Evolutionary conservation across 2,797 vertebrate species (phyloP), one percentile per base, ranked within the genome.

Genomic region (Distichodus sexfasciatus): DNA sequence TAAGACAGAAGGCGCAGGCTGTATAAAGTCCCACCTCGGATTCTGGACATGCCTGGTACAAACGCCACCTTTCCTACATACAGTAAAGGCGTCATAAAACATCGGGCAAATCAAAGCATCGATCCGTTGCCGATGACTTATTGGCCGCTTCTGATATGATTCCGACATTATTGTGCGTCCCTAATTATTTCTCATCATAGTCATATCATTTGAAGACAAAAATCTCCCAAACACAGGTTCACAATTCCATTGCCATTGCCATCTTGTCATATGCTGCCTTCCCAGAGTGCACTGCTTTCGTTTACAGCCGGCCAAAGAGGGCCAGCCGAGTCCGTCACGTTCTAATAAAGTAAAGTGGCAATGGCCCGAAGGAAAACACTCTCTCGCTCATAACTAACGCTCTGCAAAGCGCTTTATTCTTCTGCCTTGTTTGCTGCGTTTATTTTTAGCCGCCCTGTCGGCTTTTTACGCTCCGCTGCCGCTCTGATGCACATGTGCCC

Each of bases 361-460:
- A 66, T 66, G 24, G 71, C 46, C 40, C 53, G 70, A 57, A 72
- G 62, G 50, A 54, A 36, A 51, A 55, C 70, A 51, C 46, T 60
- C 70, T 51, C 46, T 60, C 70, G 35, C 38, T 66, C 63, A 66
- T 72, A 51, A 50, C 62, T 72, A 72, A 66, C 50, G 47, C 23
- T 79, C 23, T 67, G 46, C 50, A 50, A 36, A n/a, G 43, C 21
- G 63, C 63, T 76, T 74, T 35, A 41, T 65, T 71, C 64, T 76
- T 72, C 29, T 70, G 67, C 59, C 60, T 71, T 78, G 59, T 74
- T 80, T 72, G 50, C 76, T 66, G 36, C 33, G 72, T 71, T 71
- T 79, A 76, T 79, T 79, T 79, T 76, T 79, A 76, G 67, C 71
- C 58, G 41, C 12, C 54, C 63, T 66, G 53, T 72, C 69, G 69